A percentile compares a stretch with the other conserved stretches of the same genome.
Evolutionary conservation across 2,113 vertebrate genomes (phyloP).

Genomic region (Tylochromis polylepis): DNA sequence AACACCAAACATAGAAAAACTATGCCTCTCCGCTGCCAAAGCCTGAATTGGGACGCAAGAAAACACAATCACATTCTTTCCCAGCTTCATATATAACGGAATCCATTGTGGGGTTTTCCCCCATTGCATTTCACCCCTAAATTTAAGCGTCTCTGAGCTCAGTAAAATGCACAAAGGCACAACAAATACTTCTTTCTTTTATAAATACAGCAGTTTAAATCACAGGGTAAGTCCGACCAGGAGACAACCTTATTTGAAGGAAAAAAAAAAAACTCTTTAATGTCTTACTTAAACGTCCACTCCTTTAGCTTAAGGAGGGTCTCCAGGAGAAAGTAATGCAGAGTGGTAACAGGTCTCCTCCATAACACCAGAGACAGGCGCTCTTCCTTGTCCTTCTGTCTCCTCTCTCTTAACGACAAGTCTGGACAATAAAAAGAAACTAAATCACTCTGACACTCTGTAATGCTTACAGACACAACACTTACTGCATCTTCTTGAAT

Average conservation of each 20-base stretch:
- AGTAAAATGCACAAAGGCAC: neutral
- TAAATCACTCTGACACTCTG: neutral
- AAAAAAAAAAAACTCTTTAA: neutral
- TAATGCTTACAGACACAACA: neutral
- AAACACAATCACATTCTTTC: neutral
- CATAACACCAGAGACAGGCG: slow-evolving; percentile 89
- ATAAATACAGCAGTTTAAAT: neutral
- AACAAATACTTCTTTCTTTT: neutral
- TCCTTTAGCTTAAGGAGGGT: slow-evolving; percentile 88
- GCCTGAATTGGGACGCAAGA: slow-evolving; percentile 64
- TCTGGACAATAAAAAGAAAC: slow-evolving; percentile 42
- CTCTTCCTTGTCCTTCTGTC: slow-evolving; percentile 83
- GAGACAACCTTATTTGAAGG: neutral
- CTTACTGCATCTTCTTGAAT: neutral
- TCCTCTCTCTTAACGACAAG: slow-evolving; percentile 77
- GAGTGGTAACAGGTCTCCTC: slow-evolving; percentile 85
- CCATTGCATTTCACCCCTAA: neutral
- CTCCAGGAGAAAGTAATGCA: slow-evolving; percentile 94
- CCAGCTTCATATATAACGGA: too few species aligned
- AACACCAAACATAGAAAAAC: slow-evolving; percentile 78
- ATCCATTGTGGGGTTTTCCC: too few species aligned
- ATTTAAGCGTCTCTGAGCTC: neutral
- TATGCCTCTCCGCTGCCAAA: slow-evolving; percentile 84
- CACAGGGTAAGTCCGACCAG: neutral
- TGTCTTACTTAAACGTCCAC: slow-evolving; percentile 89